Evolutionary conservation across 2,888 invertebrate species (phyloP), one percentile per base, ranked within the genome.

Genomic region (Strigamia crassipes): DNA sequence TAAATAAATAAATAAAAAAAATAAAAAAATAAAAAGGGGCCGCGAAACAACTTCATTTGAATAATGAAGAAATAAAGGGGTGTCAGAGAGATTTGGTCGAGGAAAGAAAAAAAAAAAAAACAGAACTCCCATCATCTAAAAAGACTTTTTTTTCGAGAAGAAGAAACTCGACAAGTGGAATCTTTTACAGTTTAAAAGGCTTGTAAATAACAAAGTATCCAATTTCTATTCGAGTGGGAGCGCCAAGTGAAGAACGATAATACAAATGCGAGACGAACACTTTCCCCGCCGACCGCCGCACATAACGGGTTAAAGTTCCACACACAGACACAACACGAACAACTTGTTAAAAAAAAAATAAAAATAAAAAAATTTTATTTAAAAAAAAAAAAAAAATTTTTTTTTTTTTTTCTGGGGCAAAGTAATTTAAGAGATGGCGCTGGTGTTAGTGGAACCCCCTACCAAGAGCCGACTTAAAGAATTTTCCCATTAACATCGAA

Each of bases 11-110:
- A n/a, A 51, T 6, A 51, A 6, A 51, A 51, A 51, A 34, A 34
- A n/a, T 38, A 5, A 38, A 38, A 38, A 38, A 38, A 38, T 6
- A 6, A 38, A 5, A 38, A 38, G 38, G 15, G 51, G 18, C 10
- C 51, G 10, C 51, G 13, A 10, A 51, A 51, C 51, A 61, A 61
- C 61, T 23, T 61, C 61, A 61, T 61, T 23, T 61, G 61, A 61
- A 61, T 61, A 61, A 61, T 61, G 61, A 61, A 61, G 61, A 61
- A 61, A 61, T 61, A 61, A 61, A 61, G 61, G 61, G 61, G 61
- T 61, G 61, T 61, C 61, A 61, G 61, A 61, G 8, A 61, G 46
- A 38, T 51, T 51, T 51, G 51, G 6, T 18, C 0, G 18, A 13
- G 51, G 10, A 51, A 51, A 51, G 6, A 18, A 18, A 13, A 51